Evolutionary conservation across 2,797 vertebrate species (phyloP), one percentile per base, ranked within the genome.

Genomic region (Notamacropus eugenii): DNA sequence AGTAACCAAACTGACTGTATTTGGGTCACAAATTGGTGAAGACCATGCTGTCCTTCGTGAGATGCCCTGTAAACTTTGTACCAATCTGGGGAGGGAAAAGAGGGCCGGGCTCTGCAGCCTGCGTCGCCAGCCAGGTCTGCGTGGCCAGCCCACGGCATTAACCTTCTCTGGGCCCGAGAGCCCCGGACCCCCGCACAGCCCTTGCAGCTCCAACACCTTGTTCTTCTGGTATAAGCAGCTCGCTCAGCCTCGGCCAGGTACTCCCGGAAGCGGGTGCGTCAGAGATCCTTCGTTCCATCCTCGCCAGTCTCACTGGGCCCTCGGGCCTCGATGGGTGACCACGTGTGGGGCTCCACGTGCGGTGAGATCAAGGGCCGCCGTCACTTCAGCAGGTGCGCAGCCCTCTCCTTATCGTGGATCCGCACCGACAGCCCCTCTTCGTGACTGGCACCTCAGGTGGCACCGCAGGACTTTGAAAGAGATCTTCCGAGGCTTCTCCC

Each of bases 311-410:
- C 95, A 27, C 95, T 96, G 91, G 91, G 92, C 93, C 94, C 93
- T 55, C 97, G 90, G 94, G 94, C 54, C 94, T 93, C 31, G 95
- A 94, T 95, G 59, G 92, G 58, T 1, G 22, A 97, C 95, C 93
- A 94, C 93, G 96, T 94, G 93, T 29, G 91, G 96, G 96, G 96
- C 97, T 95, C 97, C 94, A 97, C 94, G 40, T 95, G 92, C 95
- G 91, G 95, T 96, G 93, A 92, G 93, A 95, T 2, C 93, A 82
- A 93, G 50, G 95, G 94, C 96, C 95, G 57, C 90, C 94, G 58
- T 34, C 57, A 93, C 92, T 19, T 16, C 94, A 91, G 93, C 96
- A 97, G 95, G 96, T 97, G 96, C 94, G 95, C 58, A 46, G 90
- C 92, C 90, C 92, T 62, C 92, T 58, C 96, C n/a, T 95, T 55